Conservation (phyloP, 92 coral and sea anemone species). For the Meandrina meandrites region DNA sequence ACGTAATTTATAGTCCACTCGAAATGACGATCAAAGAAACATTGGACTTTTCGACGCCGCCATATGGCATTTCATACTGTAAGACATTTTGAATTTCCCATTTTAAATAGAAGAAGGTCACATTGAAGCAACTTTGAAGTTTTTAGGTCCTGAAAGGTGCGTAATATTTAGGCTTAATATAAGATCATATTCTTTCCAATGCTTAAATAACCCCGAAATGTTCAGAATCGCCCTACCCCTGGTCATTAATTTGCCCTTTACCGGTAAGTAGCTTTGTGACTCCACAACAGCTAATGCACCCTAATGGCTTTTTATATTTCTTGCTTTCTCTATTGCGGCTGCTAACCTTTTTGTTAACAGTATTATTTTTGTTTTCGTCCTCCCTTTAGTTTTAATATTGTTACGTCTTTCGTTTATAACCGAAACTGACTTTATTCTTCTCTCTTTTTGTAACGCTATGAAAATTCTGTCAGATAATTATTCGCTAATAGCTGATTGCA, state of each 20-base stretch:
- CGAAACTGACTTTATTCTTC: no score
- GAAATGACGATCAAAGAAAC: no score
- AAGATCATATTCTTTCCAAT: background rate
- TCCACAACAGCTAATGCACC: background rate
- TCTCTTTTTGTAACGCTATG: background rate
- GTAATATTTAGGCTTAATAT: background rate
- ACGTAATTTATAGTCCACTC: background rate
- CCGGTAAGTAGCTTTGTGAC: background rate
- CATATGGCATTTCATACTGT: background rate
- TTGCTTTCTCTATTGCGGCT: background rate
- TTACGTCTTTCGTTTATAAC: background rate
- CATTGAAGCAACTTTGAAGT: background rate
- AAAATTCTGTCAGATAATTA: background rate
- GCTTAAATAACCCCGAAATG: background rate
- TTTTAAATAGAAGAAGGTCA: background rate
- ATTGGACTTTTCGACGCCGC: background rate
- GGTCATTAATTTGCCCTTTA: background rate
- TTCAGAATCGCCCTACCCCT: background rate
- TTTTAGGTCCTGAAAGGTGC: background rate
- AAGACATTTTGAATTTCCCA: background rate
- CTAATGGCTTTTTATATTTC: background rate
- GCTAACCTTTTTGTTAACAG: background rate
- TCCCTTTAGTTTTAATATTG: no score
- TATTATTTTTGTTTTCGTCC: no score
- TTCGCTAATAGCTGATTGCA: background rate